These are phyloP conservation scores for Brachypalpus laphriformis DNA, from an alignment of 2,888 invertebrate genomes.

Conservation along the genomic window DNA sequence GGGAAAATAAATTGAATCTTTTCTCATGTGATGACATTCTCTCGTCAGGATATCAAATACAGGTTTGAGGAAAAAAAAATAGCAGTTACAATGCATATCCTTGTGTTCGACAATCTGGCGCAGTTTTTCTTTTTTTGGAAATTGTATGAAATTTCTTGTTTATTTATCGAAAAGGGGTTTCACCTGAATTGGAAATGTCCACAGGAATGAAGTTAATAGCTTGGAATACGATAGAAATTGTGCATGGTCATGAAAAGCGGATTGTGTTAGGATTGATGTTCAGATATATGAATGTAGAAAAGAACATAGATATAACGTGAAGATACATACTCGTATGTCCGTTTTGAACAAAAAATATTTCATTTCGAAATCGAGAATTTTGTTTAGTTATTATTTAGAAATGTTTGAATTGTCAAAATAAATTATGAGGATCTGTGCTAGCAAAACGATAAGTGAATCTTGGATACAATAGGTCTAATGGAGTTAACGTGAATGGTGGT, in stretches of 20 bases:
- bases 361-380: neutral
- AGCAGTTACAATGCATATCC: conserved; percentile 4
- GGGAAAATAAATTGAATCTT: neutral
- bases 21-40: neutral
- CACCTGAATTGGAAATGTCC: neutral
- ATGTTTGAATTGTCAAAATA: neutral
- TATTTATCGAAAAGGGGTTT: neutral
- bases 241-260: neutral
- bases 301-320: too few species aligned
- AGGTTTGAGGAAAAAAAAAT: conserved; percentile 5
- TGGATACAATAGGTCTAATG: too few species aligned
- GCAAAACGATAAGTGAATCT: too few species aligned
- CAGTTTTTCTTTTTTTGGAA: neutral
- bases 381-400: conserved; percentile 3
- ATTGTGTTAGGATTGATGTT: neutral
- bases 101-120: neutral
- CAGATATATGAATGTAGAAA: neutral
- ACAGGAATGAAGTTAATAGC: neutral
- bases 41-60: conserved; percentile 12
- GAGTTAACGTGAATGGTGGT: too few species aligned
- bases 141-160: neutral
- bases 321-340: too few species aligned
- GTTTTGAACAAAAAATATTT: conserved; percentile 12
- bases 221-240: neutral
- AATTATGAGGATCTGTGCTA: neutral